A percentile compares a stretch with the other conserved stretches of the same genome.
Evolutionary conservation across 2,888 invertebrate species (phyloP).

Genomic region (Cephus rjabovi): DNA sequence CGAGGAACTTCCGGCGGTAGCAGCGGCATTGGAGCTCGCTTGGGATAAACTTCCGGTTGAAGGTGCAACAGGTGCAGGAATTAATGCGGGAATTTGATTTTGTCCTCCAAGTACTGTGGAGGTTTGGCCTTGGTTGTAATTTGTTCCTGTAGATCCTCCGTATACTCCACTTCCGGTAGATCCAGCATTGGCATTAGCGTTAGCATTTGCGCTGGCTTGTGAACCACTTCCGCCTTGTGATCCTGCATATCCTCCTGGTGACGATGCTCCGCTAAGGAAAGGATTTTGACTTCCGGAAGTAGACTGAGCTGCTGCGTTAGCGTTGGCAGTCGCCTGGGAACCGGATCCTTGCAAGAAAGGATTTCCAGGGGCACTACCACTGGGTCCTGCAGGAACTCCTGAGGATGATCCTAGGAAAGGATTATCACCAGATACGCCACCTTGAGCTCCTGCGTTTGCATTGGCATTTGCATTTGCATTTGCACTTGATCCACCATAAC

Average conservation of each 20-base stretch:
- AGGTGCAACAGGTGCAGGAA: neutral
- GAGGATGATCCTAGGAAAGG: neutral
- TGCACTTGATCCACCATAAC: constrained; percentile 9
- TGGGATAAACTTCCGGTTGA: neutral
- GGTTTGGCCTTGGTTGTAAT: neutral
- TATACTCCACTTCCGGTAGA: neutral
- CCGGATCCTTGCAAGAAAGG: constrained; percentile 9
- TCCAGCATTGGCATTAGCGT: constrained; percentile 24
- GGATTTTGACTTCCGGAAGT: constrained; percentile 11
- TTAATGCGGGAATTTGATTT: neutral
- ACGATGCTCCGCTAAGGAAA: constrained; percentile 10
- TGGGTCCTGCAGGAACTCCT: neutral
- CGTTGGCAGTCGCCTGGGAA: constrained; percentile 10
- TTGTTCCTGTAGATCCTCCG: constrained; percentile 3
- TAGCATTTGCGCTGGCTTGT: constrained; percentile 18
- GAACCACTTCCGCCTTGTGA: constrained; percentile 9
- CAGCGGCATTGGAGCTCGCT: constrained; percentile 14
- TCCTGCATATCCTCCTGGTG: constrained; percentile 15
- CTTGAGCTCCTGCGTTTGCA: constrained; percentile 10
- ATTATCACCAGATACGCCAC: constrained; percentile 10
- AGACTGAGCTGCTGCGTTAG: constrained; percentile 17
- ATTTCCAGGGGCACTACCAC: neutral
- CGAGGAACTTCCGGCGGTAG: constrained; percentile 9
- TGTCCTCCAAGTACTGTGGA: neutral
- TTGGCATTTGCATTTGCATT: constrained; percentile 27